Evolutionary conservation across 1,140 invertebrate genomes (phyloP).

Genomic region (Drosophila orena): DNA sequence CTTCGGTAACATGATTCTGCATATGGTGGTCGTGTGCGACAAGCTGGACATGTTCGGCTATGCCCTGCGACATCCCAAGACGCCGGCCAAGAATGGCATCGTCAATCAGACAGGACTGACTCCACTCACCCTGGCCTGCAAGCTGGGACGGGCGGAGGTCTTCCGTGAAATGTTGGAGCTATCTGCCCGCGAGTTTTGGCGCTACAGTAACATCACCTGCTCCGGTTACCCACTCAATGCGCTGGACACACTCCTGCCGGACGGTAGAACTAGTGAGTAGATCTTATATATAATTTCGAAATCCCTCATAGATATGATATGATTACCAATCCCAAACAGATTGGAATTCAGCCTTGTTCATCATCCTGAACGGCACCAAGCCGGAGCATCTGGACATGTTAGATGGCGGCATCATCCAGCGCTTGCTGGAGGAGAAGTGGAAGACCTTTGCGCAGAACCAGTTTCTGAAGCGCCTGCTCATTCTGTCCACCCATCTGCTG

Average conservation of each 20-base stretch:
- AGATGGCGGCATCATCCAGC: slow-evolving; percentile 98
- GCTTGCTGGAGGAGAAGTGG: slow-evolving; percentile 99
- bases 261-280: slow-evolving; percentile 96
- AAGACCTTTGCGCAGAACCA: slow-evolving; percentile 98
- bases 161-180: slow-evolving; percentile 99
- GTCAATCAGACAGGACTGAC: slow-evolving; percentile 95
- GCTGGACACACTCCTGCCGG: slow-evolving; percentile 96
- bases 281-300: too few species aligned
- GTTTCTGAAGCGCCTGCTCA: slow-evolving; percentile 95
- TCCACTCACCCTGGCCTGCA: slow-evolving; percentile 97
- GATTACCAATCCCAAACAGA: slow-evolving; percentile 87
- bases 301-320: neutral
- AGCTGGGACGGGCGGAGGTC: slow-evolving; percentile 96
- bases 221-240: slow-evolving; percentile 98
- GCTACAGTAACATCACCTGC: slow-evolving; percentile 99
- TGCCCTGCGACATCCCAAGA: slow-evolving; percentile 96
- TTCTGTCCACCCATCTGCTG: slow-evolving; percentile 94
- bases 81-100: slow-evolving; percentile 95
- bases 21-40: slow-evolving; percentile 99
- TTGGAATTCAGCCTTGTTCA: slow-evolving; percentile 99
- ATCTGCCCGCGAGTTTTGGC: slow-evolving; percentile 98
- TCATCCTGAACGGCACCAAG: slow-evolving; percentile 98
- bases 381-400: slow-evolving; percentile 99
- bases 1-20: slow-evolving; percentile 98
- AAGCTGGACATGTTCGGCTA: slow-evolving; percentile 99